Evolutionary conservation across 2,888 invertebrate genomes (phyloP).

Genomic region (Phaedon cochleariae): DNA sequence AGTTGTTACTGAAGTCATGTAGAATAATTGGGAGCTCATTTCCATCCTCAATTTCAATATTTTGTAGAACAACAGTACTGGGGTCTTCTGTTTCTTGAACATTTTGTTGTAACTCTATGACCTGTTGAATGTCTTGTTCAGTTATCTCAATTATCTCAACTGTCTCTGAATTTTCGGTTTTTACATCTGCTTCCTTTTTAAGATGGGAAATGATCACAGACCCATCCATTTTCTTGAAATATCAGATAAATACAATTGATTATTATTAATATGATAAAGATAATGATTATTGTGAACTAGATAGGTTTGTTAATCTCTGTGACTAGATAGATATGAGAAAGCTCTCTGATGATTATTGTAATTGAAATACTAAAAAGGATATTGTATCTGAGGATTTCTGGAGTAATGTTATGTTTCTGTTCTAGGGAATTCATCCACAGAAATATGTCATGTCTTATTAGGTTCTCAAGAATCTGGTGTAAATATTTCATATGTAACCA

Average conservation of each 20-base stretch:
- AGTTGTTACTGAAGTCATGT: slow-evolving; percentile 45
- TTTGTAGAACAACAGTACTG: slow-evolving; percentile 46
- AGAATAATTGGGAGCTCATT: slow-evolving; percentile 45
- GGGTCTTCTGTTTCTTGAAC: slow-evolving; percentile 19
- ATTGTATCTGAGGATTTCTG: too few relatives aligned
- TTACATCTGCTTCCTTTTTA: slow-evolving; percentile 27
- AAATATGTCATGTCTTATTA: too few relatives aligned
- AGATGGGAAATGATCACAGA: slow-evolving; percentile 12
- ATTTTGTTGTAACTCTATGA: neutral
- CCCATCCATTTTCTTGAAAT: slow-evolving; percentile 24
- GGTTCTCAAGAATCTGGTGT: too few relatives aligned
- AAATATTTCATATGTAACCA: too few relatives aligned
- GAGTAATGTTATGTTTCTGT: too few relatives aligned
- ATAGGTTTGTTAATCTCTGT: too few relatives aligned
- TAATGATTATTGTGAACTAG: too few relatives aligned
- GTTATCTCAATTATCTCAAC: slow-evolving; percentile 21
- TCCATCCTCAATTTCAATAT: slow-evolving; percentile 38
- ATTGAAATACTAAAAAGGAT: too few relatives aligned
- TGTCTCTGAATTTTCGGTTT: slow-evolving; percentile 25
- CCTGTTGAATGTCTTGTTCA: slow-evolving; percentile 17
- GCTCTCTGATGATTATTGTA: too few relatives aligned
- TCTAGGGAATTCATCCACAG: too few relatives aligned
- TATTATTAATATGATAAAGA: too few relatives aligned
- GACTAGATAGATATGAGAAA: too few relatives aligned
- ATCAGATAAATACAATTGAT: neutral